Percentiles rank a stretch among this genome's conserved stretches.
Conservation (phyloP, 2,113 vertebrate species). For the Centropus bengalensis region DNA sequence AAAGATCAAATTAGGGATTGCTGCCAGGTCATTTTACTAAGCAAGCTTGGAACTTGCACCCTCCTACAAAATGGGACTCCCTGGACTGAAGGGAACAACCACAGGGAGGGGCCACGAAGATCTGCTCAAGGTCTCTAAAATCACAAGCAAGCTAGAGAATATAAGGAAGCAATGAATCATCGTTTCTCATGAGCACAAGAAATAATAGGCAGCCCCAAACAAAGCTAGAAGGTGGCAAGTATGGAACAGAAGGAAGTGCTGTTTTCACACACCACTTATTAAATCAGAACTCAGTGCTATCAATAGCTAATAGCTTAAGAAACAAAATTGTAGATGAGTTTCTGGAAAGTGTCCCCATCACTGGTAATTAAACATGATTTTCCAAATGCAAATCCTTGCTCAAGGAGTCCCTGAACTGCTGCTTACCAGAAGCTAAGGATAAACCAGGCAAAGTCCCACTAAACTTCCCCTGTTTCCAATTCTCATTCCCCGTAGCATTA, state of each 20-base stretch:
- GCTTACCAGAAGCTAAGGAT: not conserved
- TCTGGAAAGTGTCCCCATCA: not conserved
- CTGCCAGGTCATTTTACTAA: not conserved
- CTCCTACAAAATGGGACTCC: not conserved
- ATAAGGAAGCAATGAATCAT: conserved; percentile 41
- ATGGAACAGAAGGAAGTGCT: conserved; percentile 8
- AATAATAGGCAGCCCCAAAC: not conserved
- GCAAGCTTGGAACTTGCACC: not conserved
- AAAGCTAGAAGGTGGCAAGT: not conserved
- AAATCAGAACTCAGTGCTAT: not conserved
- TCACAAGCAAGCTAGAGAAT: not conserved
- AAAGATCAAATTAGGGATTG: not conserved
- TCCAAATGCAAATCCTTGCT: not conserved
- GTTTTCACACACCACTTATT: not conserved
- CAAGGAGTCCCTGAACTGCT: not conserved
- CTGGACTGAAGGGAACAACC: not conserved
- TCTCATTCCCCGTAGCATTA: not conserved
- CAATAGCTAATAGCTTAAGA: not conserved
- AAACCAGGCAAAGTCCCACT: not conserved
- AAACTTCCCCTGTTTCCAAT: not conserved
- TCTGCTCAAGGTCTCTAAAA: not conserved
- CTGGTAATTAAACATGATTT: not conserved
- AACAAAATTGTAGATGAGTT: not conserved
- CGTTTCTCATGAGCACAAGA: not conserved
- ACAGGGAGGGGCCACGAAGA: not conserved